A percentile compares a stretch with the other conserved stretches of the same genome.
Conservation (phyloP, 2,797 vertebrate species). For the Fistularia commersonii region DNA sequence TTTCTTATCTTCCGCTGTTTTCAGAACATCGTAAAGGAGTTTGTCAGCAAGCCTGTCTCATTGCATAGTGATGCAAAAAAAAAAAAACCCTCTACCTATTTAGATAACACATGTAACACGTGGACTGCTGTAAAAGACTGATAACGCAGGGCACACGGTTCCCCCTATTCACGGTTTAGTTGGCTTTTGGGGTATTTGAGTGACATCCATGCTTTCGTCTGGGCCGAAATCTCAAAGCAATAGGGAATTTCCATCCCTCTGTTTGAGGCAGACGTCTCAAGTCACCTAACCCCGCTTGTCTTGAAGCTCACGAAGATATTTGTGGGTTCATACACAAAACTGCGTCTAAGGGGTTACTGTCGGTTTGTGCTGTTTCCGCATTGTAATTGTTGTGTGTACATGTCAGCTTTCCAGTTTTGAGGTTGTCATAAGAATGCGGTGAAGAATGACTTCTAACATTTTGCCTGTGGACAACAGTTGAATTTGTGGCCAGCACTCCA, state of each 20-base stretch:
- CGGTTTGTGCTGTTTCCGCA: too few relatives aligned
- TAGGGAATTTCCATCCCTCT: conserved; percentile 18
- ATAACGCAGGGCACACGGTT: conserved; percentile 1
- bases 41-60: too few relatives aligned
- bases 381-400: too few relatives aligned
- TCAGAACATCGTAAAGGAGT: conserved; percentile 12
- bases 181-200: conserved; percentile 1
- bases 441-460: too few relatives aligned
- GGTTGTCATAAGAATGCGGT: too few relatives aligned
- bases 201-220: background rate
- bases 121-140: conserved; percentile 5
- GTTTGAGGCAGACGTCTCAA: conserved; percentile 6
- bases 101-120: conserved; percentile 8
- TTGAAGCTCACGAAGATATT: too few relatives aligned
- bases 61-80: too few relatives aligned
- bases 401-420: too few relatives aligned
- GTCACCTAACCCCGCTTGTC: conserved; percentile 1
- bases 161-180: background rate
- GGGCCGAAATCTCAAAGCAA: background rate
- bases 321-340: too few relatives aligned
- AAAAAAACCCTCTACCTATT: background rate
- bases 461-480: too few relatives aligned
- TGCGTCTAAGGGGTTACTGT: too few relatives aligned
- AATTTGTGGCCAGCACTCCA: too few relatives aligned
- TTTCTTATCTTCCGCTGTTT: conserved; percentile 23